Conservation (phyloP, 2,113 vertebrate species). For the Tapirus terrestris region DNA sequence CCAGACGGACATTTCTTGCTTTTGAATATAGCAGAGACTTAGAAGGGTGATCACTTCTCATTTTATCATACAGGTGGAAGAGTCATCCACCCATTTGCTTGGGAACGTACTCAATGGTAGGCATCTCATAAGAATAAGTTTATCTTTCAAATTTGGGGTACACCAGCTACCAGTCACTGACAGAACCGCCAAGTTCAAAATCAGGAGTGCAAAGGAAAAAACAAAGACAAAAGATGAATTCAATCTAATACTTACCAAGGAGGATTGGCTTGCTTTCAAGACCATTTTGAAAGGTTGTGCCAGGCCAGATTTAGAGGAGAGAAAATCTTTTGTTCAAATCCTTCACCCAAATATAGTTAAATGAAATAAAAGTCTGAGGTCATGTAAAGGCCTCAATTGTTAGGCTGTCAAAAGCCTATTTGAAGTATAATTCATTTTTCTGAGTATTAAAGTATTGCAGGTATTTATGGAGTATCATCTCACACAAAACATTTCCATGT, state of each 20-base stretch:
- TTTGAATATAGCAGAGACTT: neutral
- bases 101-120: neutral
- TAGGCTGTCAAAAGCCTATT: conserved; percentile 57
- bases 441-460: conserved; percentile 50
- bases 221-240: neutral
- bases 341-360: conserved; percentile 29
- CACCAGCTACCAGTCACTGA: neutral
- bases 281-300: neutral
- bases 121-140: neutral
- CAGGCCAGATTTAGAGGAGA: conserved; percentile 7
- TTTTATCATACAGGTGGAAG: neutral
- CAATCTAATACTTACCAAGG: neutral
- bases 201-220: neutral
- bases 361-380: conserved; percentile 42
- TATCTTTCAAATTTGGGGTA: neutral
- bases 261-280: neutral
- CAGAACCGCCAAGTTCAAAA: conserved; percentile 44
- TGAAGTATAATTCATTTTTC: conserved; percentile 53
- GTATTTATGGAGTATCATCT: conserved; percentile 28
- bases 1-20: neutral
- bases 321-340: conserved; percentile 34
- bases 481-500: conserved; percentile 60
- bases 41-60: neutral
- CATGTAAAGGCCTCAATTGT: neutral
- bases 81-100: neutral